Base-by-base conservation (phyloP, 2,797 vertebrate species). In the Ptychobarbus kaznakovi region DNA sequence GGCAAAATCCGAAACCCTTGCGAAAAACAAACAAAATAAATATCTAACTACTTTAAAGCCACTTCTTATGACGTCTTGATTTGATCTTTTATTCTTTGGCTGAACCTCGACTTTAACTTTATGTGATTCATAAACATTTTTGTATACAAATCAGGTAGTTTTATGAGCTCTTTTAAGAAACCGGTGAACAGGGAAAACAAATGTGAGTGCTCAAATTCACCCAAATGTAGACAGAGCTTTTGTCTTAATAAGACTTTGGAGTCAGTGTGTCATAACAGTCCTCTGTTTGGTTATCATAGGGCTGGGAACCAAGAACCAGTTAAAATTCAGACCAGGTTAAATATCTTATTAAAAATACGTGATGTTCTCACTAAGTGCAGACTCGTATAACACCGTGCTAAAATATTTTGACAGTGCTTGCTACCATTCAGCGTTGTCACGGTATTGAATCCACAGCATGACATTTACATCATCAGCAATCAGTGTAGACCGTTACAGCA, bases 11-110 rank as follows among this genome's bases (percentile, higher is more conserved):
- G 2, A 63, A 63, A 40, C 51, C 32, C 40, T 38, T 63, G 15
- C 3, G 18, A 80, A 32, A 53, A 76, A 74, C 44, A 53, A 65
- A 32, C 4, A 11, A 80, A 46, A 80, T 35, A 80, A 80, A 80
- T 66, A 63, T 46, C n/a, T 12, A 63, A 44, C 56, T 63, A 35
- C 32, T 56, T 75, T 56, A 13, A 77, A 56, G 65, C n/a, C 22
- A 40, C 58, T 4, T 83, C 61, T 53, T 66, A 66, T 76, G 82
- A 83, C 10, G 22, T 76, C 81, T 83, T 53, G 35, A 68, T 11
- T 68, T 68, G 28, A 9, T 68, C 3, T 68, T 82, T 68, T 40
- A 68, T 77, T 74, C 46, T 68, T 56, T 77, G 61, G 32, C 82
- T 56, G 49, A 68, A 42, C 73, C n/a, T 51, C 40, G 10, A 32